Percentiles rank a stretch among this genome's conserved stretches.
Conservation (phyloP, 2,797 vertebrate species). For the Eupleurogrammus muticus region DNA sequence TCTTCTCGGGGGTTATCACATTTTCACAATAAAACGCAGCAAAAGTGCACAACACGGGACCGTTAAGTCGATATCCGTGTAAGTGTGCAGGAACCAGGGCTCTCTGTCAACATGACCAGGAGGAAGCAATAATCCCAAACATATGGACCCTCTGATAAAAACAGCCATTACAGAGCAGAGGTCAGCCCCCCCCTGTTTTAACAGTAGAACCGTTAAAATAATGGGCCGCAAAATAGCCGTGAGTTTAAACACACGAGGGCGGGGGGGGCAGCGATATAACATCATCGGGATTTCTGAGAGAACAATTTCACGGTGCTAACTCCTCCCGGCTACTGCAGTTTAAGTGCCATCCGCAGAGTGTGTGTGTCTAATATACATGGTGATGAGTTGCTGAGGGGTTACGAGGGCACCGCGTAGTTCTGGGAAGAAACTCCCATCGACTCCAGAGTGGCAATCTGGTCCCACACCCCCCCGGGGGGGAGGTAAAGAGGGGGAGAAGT, state of each 20-base stretch:
- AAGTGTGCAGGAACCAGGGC: slow-evolving; percentile 3
- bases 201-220: slow-evolving; percentile 56
- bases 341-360: slow-evolving; percentile 69
- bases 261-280: slow-evolving; percentile 51
- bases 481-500: slow-evolving; percentile 53
- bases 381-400: slow-evolving; percentile 76
- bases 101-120: slow-evolving; percentile 1
- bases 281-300: slow-evolving; percentile 64
- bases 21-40: too few relatives aligned
- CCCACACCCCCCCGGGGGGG: slow-evolving; percentile 48
- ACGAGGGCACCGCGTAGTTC: slow-evolving; percentile 65
- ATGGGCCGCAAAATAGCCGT: slow-evolving; percentile 42
- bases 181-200: slow-evolving; percentile 52
- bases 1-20: too few relatives aligned
- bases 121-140: slow-evolving; percentile 36
- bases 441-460: slow-evolving; percentile 59
- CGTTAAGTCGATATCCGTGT: not conserved
- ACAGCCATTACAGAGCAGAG: slow-evolving; percentile 33
- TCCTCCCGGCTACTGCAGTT: slow-evolving; percentile 58
- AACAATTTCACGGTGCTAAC: slow-evolving; percentile 76
- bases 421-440: slow-evolving; percentile 71
- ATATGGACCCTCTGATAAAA: slow-evolving; percentile 51
- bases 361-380: slow-evolving; percentile 77
- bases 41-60: too few relatives aligned
- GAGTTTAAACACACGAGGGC: slow-evolving; percentile 57